Conservation (phyloP, 2,113 vertebrate species). For the Cynoglossus semilaevis region DNA sequence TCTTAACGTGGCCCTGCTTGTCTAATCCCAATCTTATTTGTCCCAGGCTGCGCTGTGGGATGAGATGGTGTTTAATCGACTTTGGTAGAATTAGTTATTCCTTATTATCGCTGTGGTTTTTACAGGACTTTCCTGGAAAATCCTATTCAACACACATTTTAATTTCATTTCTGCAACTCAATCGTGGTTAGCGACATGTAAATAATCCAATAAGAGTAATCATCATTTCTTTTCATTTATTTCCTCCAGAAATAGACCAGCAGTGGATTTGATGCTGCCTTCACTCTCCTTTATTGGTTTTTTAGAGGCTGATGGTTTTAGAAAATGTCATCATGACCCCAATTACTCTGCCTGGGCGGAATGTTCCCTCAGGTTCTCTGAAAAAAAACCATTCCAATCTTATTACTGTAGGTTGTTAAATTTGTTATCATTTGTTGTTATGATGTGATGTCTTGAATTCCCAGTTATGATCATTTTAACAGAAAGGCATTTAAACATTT, state of each 20-base stretch:
- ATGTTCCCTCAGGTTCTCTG: slow-evolving; percentile 12
- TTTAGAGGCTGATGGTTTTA: slow-evolving; percentile 50
- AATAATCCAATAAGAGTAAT: slow-evolving; percentile 78
- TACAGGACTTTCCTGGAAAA: slow-evolving; percentile 78
- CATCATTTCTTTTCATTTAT: slow-evolving; percentile 52
- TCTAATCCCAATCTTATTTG: slow-evolving; percentile 77
- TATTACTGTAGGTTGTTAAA: too few species aligned
- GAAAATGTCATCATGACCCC: slow-evolving; percentile 51
- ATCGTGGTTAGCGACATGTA: slow-evolving; percentile 71
- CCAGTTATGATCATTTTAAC: too few species aligned
- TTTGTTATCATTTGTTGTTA: too few species aligned
- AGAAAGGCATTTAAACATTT: too few species aligned
- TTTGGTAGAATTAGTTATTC: slow-evolving; percentile 80
- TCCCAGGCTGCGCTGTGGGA: slow-evolving; percentile 47
- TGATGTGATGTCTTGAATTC: too few species aligned
- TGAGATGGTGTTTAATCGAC: slow-evolving; percentile 74
- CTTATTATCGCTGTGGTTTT: slow-evolving; percentile 72
- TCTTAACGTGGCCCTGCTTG: slow-evolving; percentile 65
- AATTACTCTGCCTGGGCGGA: slow-evolving; percentile 39
- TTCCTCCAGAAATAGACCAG: slow-evolving; percentile 38
- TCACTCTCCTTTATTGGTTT: slow-evolving; percentile 62
- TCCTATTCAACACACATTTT: slow-evolving; percentile 73
- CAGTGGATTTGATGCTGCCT: slow-evolving; percentile 32
- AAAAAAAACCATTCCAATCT: background rate
- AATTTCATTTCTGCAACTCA: slow-evolving; percentile 73